phyloP scores from a whole-genome alignment of 2,113 vertebrate species.

The Hippocampus mohnikei region DNA sequence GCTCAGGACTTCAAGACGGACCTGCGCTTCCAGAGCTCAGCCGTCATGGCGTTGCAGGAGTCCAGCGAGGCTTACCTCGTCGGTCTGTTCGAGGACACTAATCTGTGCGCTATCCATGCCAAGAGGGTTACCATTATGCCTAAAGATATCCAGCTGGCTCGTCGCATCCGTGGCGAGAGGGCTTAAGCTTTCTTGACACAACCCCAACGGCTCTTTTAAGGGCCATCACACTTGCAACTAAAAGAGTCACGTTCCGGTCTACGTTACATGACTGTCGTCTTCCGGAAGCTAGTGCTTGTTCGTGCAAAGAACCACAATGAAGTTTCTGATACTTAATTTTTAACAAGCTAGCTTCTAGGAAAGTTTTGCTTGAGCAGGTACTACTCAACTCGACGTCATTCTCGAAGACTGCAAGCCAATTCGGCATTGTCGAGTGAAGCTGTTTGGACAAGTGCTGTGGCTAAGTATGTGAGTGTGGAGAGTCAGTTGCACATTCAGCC shows the following conservation, averaged over 20 bases:
- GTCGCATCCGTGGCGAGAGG: not conserved
- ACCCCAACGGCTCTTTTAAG: not conserved
- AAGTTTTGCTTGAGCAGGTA: too few species aligned
- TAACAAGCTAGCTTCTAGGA: too few species aligned
- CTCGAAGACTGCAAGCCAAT: too few species aligned
- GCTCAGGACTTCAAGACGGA: not conserved
- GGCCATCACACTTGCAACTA: not conserved
- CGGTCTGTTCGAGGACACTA: not conserved
- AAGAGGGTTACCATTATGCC: not conserved
- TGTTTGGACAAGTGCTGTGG: too few species aligned
- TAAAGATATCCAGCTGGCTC: not conserved
- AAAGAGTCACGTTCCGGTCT: not conserved
- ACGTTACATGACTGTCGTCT: not conserved
- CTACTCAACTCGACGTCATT: too few species aligned
- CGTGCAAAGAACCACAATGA: too few species aligned
- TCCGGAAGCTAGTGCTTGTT: too few species aligned
- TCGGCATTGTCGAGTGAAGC: too few species aligned
- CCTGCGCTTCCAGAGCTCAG: not conserved
- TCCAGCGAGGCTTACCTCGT: not conserved
- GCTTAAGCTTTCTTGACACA: not conserved
- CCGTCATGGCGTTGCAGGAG: not conserved
- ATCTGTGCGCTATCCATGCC: not conserved
- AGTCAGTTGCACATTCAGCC: too few species aligned
- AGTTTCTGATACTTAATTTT: too few species aligned
- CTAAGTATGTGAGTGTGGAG: too few species aligned